phyloP scores from a whole-genome alignment of 2,888 invertebrate genomes.

The Eugnorisma glareosa region DNA sequence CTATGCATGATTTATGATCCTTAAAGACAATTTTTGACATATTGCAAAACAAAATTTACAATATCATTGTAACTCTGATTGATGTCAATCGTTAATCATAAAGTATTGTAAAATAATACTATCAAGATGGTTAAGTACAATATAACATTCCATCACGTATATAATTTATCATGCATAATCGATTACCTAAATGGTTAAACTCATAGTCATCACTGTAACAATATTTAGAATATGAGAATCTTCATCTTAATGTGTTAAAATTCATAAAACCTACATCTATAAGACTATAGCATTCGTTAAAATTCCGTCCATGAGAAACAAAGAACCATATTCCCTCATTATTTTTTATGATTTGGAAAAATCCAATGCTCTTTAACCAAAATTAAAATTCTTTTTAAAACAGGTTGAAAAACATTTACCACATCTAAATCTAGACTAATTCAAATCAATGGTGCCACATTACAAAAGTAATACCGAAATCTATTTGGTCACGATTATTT shows the following conservation, averaged over 20 bases:
- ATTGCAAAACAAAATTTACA: constrained; percentile 42
- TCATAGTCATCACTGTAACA: neutral
- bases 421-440: neutral
- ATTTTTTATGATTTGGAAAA: constrained; percentile 8
- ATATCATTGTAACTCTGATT: constrained; percentile 27
- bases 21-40: constrained; percentile 50
- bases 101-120: constrained; percentile 37
- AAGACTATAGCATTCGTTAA: neutral
- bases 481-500: constrained; percentile 7
- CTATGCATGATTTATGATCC: constrained; percentile 67
- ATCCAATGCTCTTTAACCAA: neutral
- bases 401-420: neutral
- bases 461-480: constrained; percentile 6
- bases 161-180: constrained; percentile 45
- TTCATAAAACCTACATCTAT: too few species aligned
- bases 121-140: constrained; percentile 47
- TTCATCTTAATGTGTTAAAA: constrained; percentile 6
- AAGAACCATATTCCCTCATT: constrained; percentile 21
- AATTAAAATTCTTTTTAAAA: neutral
- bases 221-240: neutral
- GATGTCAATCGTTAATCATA: constrained; percentile 33
- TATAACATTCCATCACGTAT: constrained; percentile 48
- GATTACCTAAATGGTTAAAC: constrained; percentile 13
- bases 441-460: neutral
- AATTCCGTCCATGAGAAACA: constrained; percentile 15